Base-by-base conservation (phyloP, 2,888 invertebrate genomes). In the Tethea ocularis region DNA sequence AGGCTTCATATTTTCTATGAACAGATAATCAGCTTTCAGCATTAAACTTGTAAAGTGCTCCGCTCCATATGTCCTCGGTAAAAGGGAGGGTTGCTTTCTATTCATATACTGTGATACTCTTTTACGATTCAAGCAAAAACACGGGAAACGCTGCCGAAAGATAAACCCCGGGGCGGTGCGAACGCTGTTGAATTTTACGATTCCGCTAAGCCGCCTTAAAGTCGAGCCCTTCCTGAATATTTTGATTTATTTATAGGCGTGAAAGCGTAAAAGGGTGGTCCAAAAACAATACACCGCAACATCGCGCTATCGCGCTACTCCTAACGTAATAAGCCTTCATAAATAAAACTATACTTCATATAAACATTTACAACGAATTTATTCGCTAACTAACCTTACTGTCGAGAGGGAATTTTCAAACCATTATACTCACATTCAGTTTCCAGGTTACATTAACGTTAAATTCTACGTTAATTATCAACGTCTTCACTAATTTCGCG, bases 201-300 rank as follows among this genome's bases (percentile, higher is more conserved):
- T 91, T 92, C 89, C 83, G 86, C 89, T 92, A 93, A 93, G 92
- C 92, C 91, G 89, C 89, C 91, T 90, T 88, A 88, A 91, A 93
- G 88, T 90, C 90, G 88, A 83, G 90, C 91, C 91, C 89, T 91
- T 90, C 88, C 91, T 91, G 91, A 91, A 93, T 92, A 92, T 92
- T 93, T 92, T 93, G 92, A 93, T 93, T 93, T 93, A 93, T 93
- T 93, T 93, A 93, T 90, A 87, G 90, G 88, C 86, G 87, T 85
- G 82, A 89, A 88, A 82, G 88, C 87, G 88, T 90, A 88, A 91
- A 91, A 88, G 91, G 91, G 88, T 90, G 87, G 87, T 85, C 86
- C 82, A 85, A 89, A 89, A 89, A 91, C 90, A 89, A 91, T 90
- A 90, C 89, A 87, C 86, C 81, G 82, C 81, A 78, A 77, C 80